Percentiles rank a stretch among this genome's conserved stretches.
Evolutionary conservation across 2,888 invertebrate genomes (phyloP).

Genomic region (Rapana venosa): DNA sequence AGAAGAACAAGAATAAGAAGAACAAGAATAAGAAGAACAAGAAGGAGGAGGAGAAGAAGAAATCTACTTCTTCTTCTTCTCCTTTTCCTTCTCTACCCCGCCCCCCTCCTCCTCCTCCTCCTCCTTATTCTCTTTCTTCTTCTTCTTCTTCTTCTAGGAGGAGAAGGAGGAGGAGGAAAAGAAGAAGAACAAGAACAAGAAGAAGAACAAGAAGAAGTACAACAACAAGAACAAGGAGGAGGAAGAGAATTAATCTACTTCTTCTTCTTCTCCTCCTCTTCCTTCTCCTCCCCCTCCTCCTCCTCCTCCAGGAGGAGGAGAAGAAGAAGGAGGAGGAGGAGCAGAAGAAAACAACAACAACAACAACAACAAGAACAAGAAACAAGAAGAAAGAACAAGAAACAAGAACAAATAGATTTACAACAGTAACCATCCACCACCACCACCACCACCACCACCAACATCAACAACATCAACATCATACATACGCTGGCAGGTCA

Average conservation of each 20-base stretch:
- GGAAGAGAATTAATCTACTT: not conserved
- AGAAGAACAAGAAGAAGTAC: not conserved
- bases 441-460: not conserved
- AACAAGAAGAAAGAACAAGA: not conserved
- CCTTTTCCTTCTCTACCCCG: too few species aligned
- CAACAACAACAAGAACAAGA: not conserved
- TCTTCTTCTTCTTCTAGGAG: not conserved
- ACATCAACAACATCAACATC: not conserved
- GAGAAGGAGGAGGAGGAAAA: not conserved
- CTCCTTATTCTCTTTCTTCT: too few species aligned
- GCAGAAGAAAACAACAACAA: too few species aligned
- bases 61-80: too few species aligned
- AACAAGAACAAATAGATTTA: not conserved
- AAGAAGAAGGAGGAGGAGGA: too few species aligned
- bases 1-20: too few species aligned
- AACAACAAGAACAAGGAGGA: not conserved
- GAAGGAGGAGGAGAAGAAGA: too few species aligned
- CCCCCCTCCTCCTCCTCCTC: too few species aligned
- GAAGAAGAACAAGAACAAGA: not conserved
- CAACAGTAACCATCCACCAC: not conserved
- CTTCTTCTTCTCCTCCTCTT: too few species aligned
- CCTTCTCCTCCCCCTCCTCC: too few species aligned
- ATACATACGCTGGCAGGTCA: constrained; percentile 53
- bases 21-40: too few species aligned
- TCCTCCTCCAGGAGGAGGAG: too few species aligned